Evolutionary conservation across 2,888 invertebrate genomes (phyloP), one percentile per base, ranked within the genome.

Genomic region (Hirtodrosophila trivittata): DNA sequence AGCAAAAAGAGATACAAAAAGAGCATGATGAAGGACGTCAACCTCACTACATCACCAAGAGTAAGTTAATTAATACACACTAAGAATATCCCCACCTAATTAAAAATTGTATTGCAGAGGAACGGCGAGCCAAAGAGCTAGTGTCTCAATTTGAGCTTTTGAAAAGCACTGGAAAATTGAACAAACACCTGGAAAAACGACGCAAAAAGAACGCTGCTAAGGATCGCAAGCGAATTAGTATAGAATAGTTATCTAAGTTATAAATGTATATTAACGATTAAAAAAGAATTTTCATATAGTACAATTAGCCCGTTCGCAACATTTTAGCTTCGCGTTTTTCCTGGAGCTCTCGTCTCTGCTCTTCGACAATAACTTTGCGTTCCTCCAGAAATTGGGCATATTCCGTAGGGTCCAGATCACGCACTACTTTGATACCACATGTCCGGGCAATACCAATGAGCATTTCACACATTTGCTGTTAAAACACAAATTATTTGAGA

Each of bases 261-360:
- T 67, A 68, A 62, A 82, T 72, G 63, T 74, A 75, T 74, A 58
- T 73, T 71, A 67, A 66, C 70, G 51, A 73, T 55, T 56, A 70
- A 73, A 59, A 51, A 59, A 10, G 30, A 16, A 28, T 41, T 43
- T 30, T 45, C n/a, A n/a, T n/a, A 56, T 25, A 21, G 16, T 30
- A 30, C 37, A 14, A 30, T 88, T 91, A 93, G 64, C 91, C 94
- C 58, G 96, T 96, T 91, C 98, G 93, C 81, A 98, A 93, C 94
- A 98, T 94, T 92, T 97, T 98, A 0, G 97, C 95, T 92, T 97
- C 96, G 89, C 95, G 94, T 88, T 94, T 94, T 89, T 96, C 97
- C 91, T 95, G 94, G 50, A 98, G 89, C 78, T 94, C 93, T 84
- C 93, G 94, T 86, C 94, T 93, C 89, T 97, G 96, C 76, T 95